Base-by-base conservation (phyloP, 2,113 vertebrate genomes). In the Neogobius melanostomus region DNA sequence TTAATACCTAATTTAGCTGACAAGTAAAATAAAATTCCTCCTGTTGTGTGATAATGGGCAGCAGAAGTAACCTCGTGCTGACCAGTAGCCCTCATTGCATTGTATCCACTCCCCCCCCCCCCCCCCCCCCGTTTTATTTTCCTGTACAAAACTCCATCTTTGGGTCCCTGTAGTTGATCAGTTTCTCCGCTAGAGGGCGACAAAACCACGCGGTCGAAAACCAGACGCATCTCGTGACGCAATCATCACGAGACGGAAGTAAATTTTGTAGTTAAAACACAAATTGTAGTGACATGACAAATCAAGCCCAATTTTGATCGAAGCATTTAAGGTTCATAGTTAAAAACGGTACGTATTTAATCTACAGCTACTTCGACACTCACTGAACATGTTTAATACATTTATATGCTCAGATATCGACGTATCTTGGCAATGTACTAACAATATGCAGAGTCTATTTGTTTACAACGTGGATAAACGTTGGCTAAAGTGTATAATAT, bases 281-380 rank as follows among this genome's bases (percentile, higher is more conserved):
- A 59, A 61, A 42, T 52, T 36, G 28, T 71, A 11, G 71, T 87
- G 85, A 88, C 82, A 80, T 78, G 86, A 85, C 84, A 80, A 79
- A 82, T 82, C 82, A 81, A 79, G 72, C 70, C 50, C 53, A 44
- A 50, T 7, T 47, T n/a, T 77, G 66, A 77, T 21, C 7, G 69
- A 72, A 70, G 72, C 44, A 72, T 1, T 43, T 59, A 16, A 17
- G 12, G 21, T 50, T 21, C 2, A 60, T 53, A 0, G 11, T 51
- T 12, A 3, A 21, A 57, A 2, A 69, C 75, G 78, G 77, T 87
- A 48, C 7, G 82, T 72, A 21, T 12, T 72, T 16, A 4, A 4
- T 5, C 10, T 2, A 6, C 10, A 2, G 6, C 1, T 2, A 2
- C 7, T 1, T 36, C 5, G 0, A 10, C 15, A 5, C 36, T 53